Percentiles rank a stretch among this genome's conserved stretches.
Evolutionary conservation across 2,113 vertebrate species (phyloP).

Genomic region (Maccullochella peelii): DNA sequence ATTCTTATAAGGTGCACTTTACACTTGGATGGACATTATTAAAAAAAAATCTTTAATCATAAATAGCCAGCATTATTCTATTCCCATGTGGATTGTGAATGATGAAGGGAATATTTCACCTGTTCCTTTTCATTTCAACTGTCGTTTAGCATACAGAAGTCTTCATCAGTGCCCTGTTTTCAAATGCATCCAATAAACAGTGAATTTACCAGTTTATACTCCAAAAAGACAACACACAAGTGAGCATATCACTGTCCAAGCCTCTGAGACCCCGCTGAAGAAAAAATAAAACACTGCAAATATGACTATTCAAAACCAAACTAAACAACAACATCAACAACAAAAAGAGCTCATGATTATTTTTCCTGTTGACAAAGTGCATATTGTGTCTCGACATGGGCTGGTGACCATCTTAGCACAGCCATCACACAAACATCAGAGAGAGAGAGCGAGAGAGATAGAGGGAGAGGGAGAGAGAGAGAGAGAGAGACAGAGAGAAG

Average conservation of each 20-base stretch:
- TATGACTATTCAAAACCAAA: constrained; percentile 53
- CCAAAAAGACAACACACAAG: constrained; percentile 53
- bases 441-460: constrained; percentile 10
- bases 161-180: constrained; percentile 46
- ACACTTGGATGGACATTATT: constrained; percentile 52
- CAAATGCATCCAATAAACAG: constrained; percentile 49
- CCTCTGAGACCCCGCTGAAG: constrained; percentile 29
- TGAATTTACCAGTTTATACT: constrained; percentile 51
- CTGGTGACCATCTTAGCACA: constrained; percentile 45
- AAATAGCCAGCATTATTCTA: constrained; percentile 61
- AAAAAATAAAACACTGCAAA: constrained; percentile 60
- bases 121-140: constrained; percentile 8
- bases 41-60: constrained; percentile 40
- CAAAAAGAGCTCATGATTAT: constrained; percentile 30
- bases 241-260: constrained; percentile 50
- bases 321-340: constrained; percentile 22
- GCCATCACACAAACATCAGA: constrained; percentile 40
- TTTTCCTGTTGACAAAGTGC: constrained; percentile 68
- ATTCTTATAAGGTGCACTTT: constrained; percentile 73
- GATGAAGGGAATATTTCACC: constrained; percentile 43
- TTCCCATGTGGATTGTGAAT: constrained; percentile 47
- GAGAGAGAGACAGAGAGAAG: constrained; percentile 13
- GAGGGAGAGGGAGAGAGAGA: constrained; percentile 19
- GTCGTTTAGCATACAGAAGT: constrained; percentile 5
- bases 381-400: constrained; percentile 52